Conservation (phyloP, 2,888 invertebrate species). For the Lamellibrachia satsuma region DNA sequence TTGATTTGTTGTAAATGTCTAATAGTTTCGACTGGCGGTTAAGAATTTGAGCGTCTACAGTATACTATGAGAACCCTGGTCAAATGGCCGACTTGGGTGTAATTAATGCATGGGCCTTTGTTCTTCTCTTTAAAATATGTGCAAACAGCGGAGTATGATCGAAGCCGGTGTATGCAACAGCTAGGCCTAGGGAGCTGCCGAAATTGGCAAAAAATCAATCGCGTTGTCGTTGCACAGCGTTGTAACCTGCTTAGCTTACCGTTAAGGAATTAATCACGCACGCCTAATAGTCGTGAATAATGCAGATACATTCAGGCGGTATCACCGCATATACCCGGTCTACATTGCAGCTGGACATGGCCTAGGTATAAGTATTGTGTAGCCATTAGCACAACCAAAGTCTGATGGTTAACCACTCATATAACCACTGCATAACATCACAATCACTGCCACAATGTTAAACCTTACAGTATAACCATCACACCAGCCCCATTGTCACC, state of each 20-base stretch:
- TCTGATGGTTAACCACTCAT: neutral
- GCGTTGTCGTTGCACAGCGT: neutral
- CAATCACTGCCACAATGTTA: too few species aligned
- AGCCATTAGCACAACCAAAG: neutral
- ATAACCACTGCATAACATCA: neutral
- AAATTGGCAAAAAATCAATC: neutral
- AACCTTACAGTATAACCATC: too few species aligned
- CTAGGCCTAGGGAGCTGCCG: neutral
- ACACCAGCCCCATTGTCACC: neutral
- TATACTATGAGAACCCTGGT: neutral
- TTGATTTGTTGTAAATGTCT: too few species aligned
- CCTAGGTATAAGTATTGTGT: neutral
- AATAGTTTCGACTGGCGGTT: too few species aligned
- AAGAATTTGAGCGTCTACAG: neutral
- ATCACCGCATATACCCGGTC: neutral
- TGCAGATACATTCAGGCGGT: neutral
- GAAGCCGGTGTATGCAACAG: neutral
- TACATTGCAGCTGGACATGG: neutral
- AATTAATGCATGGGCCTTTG: neutral
- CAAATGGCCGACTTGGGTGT: neutral
- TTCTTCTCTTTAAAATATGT: neutral
- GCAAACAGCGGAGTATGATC: neutral
- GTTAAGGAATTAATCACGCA: slow-evolving; percentile 7
- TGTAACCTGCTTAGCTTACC: neutral
- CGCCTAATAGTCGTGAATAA: neutral